Base-by-base conservation (phyloP, 2,113 vertebrate species). In the Notarius quadriscutis region DNA sequence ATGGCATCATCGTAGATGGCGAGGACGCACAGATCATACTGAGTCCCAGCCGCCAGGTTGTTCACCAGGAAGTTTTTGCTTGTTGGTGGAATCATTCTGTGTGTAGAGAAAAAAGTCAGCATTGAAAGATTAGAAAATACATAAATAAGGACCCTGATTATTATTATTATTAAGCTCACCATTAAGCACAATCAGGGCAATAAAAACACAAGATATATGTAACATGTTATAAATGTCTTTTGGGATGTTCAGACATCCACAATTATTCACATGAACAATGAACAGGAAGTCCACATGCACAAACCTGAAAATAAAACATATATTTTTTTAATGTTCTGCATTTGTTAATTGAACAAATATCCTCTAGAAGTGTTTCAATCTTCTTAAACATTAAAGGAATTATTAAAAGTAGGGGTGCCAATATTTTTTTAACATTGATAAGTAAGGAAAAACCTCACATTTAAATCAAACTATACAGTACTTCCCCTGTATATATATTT, bases 21-120 rank as follows among this genome's bases (percentile, higher is more conserved):
- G 93, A 99, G 92, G 58, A 99, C 98, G 0, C 99, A 99, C 81
- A 99, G 95, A 95, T 99, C 98, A 1, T 99, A 99, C 88, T 92
- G 90, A 0, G 97, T 99, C 90, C 98, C 98, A 0, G 98, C 97
- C 0, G 98, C 98, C 94, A 99, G 93, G 93, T 99, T 99, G 93
- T 99, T 99, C 88, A 99, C 97, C 93, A 99, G 95, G 91, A 99
- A 99, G 89, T 96, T 98, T 94, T 99, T 99, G 95, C 98, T 99
- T 3, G 97, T 98, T 27, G 98, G 97, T 87, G 98, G 98, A 91
- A 99, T 99, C 98, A 99, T 99, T 95, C 98, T 99, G 93, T 77
- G 34, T 74, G 7, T 84, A 15, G 9, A 50, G 62, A 75, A 57
- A 53, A 72, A 27, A 18, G 25, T 74, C 10, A 18, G 20, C 8